These are phyloP conservation scores for Pentamera pediparva DNA, from an alignment of 53 echinoderm and acorn worm species.

Conservation along the genomic window DNA sequence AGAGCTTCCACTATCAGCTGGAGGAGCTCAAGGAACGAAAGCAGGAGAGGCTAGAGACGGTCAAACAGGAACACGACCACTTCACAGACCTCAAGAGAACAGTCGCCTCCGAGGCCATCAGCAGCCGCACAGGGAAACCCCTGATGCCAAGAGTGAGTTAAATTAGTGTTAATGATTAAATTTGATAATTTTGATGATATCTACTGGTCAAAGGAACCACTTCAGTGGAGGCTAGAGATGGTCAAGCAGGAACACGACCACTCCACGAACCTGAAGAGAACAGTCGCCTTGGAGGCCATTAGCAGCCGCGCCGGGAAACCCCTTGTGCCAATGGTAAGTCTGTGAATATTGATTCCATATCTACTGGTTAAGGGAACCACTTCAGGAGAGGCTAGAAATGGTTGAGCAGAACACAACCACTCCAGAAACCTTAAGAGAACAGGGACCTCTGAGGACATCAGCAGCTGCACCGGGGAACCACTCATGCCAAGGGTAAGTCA, in stretches of 20 bases:
- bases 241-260: slow-evolving; percentile 51
- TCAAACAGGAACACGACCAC: slow-evolving; percentile 51
- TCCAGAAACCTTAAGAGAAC: slow-evolving; percentile 74
- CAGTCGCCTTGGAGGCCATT: too few species aligned
- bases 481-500: slow-evolving; percentile 63
- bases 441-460: slow-evolving; percentile 75
- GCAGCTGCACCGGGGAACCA: slow-evolving; percentile 77
- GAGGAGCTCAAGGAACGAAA: slow-evolving; percentile 81
- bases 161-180: not conserved
- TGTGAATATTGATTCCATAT: too few species aligned
- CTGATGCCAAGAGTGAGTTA: slow-evolving; percentile 63
- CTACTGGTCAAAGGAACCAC: too few species aligned
- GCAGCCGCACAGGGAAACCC: slow-evolving; percentile 78
- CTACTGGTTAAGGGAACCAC: too few species aligned
- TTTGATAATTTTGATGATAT: too few species aligned
- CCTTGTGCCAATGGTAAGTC: slow-evolving; percentile 59
- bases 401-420: slow-evolving; percentile 53
- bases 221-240: too few species aligned
- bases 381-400: too few species aligned
- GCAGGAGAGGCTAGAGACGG: slow-evolving; percentile 67
- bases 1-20: slow-evolving; percentile 53
- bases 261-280: slow-evolving; percentile 67
- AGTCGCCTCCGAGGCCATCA: slow-evolving; percentile 78
- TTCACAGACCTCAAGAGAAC: slow-evolving; percentile 77
- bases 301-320: too few species aligned